Evolutionary conservation across 53 echinoderm and acorn worm genomes (phyloP), one percentile per base, ranked within the genome.

Genomic region (Hippasteria phrygiana): DNA sequence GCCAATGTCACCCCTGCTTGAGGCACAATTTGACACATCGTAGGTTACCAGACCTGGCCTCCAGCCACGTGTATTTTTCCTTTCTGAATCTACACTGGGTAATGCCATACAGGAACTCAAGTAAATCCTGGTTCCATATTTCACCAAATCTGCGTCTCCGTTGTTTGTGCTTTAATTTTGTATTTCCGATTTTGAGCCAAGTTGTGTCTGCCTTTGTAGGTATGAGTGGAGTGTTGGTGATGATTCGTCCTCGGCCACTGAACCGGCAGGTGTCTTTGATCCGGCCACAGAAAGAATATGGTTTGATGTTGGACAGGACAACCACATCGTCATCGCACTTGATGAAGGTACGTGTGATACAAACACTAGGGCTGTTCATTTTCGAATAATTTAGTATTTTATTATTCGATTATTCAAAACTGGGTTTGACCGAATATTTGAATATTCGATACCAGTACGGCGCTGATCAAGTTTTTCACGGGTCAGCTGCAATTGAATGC

Each of bases 201-300:
- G 14, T 14, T 8, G 8, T 59, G 4, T 66, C 5, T 72, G 5
- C 8, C 6, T 75, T 75, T 62, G 0, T 12, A 88, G 90, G 80
- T 90, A 83, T 77, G 91, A 91, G 34, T 87, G 91, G 87, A 87
- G 91, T 77, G 39, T 77, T 33, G 91, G 87, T 51, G 80, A 90
- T 66, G 64, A 77, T 55, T 82, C 90, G 22, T 84, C 87, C 20
- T 53, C 74, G 34, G 42, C 28, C 26, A 16, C 31, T 14, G 64
- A 51, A 4, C 88, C 92, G 4, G 10, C 16, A 55, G 92, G 92
- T 26, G 56, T 91, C 31, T 87, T 92, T 63, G 82, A 92, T 83
- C 33, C 92, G 74, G 81, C 83, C 33, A 81, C 20, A 6, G 92
- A 92, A 3, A 82, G 83, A 62, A 38, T 92, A 11, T 92, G 92